Evolutionary conservation across 1,140 invertebrate genomes (phyloP), one percentile per base, ranked within the genome.

Genomic region (Nomia melanderi): DNA sequence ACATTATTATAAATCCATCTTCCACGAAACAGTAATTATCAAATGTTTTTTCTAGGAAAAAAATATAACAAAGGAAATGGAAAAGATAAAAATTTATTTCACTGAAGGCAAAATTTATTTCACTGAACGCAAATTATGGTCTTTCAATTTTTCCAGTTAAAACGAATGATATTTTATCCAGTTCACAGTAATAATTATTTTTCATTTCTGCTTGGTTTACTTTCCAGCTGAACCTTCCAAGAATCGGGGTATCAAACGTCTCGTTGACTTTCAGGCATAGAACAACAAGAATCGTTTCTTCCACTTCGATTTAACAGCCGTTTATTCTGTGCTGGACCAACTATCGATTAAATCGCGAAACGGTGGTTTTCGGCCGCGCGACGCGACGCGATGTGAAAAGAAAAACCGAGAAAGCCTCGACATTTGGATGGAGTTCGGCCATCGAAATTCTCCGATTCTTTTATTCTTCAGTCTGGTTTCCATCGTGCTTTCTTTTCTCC

Each of bases 261-360:
- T 12, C 53, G 53, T 60, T 23, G 57, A 60, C 23, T 60, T 36
- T 36, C 7, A 62, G 14, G 41, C 7, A 64, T 29, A 20, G 23
- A 47, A 44, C 25, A 64, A 27, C 39, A 64, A 47, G 62, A 64
- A 44, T 64, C 29, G 62, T 1, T 64, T 64, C 39, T 33, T 64
- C 39, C 5, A 27, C 17, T 41, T 44, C 39, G 39, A 47, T 44
- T 63, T 14, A 12, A 14, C 31, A 11, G 2, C 60, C 60, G 60
- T 41, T 64, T 44, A 64, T 64, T 44, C 25, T 9, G 25, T 25
- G 39, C 39, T 25, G n/a, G 39, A 29, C 39, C 23, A 47, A 39
- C 39, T 39, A 64, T 64, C 62, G 62, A 64, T 64, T 64, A 64
- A 47, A 64, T 44, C 62, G 62, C 25, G 39, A 20, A 44, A 64